phyloP scores from a whole-genome alignment of 2,797 vertebrate genomes.

The Acanthiza pusilla region DNA sequence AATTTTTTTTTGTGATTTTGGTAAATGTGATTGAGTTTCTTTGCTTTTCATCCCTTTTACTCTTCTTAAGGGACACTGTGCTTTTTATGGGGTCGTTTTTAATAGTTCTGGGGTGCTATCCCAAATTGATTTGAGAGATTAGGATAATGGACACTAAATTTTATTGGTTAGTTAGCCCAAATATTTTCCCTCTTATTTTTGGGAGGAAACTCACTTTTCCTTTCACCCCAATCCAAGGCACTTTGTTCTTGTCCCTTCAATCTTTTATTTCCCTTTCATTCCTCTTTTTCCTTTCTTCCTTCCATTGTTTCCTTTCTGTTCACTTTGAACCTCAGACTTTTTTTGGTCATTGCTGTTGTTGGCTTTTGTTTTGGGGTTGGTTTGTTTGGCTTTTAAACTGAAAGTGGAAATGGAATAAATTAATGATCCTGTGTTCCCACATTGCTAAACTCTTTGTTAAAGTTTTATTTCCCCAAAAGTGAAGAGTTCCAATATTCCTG shows the following conservation, averaged over 20 bases:
- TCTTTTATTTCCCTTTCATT: background rate
- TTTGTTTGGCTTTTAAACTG: background rate
- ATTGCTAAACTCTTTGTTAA: background rate
- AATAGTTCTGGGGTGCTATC: background rate
- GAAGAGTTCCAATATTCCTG: background rate
- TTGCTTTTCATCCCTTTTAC: background rate
- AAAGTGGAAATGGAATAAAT: background rate
- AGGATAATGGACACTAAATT: background rate
- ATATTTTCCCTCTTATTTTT: background rate
- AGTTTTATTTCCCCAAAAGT: background rate
- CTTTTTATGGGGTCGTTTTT: background rate
- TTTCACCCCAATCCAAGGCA: background rate
- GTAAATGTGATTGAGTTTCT: background rate
- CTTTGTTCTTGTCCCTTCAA: background rate
- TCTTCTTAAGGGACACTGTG: background rate
- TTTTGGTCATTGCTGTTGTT: background rate
- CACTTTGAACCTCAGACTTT: background rate
- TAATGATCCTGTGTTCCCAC: background rate
- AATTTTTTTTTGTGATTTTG: background rate
- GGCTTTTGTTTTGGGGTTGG: background rate
- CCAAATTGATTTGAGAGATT: background rate
- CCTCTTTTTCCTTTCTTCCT: background rate
- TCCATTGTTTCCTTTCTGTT: background rate
- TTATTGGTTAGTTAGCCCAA: background rate
- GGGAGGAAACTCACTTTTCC: background rate